Evolutionary conservation across 2,113 vertebrate genomes (phyloP).

Genomic region (Neodontobutis hainanensis): DNA sequence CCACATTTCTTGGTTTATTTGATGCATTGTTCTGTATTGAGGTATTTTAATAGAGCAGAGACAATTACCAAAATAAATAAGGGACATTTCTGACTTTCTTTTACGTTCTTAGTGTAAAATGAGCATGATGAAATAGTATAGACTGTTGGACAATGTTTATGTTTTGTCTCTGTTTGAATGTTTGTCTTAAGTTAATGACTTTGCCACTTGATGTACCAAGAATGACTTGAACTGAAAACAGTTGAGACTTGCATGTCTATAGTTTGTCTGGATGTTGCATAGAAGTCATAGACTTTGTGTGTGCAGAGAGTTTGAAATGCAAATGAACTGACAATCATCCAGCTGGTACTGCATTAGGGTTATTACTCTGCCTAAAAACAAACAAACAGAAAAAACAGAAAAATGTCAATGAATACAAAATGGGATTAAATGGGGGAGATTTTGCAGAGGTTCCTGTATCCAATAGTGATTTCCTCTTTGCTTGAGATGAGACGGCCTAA

Average conservation of each 20-base stretch:
- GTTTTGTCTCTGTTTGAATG: conserved; percentile 17
- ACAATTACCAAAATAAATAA: no score
- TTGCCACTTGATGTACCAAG: conserved; percentile 7
- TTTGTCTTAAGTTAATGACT: conserved; percentile 12
- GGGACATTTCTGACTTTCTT: no score
- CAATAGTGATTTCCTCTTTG: not conserved
- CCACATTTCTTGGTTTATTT: no score
- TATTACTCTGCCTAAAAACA: conserved; percentile 3
- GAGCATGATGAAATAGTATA: no score
- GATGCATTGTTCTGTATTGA: no score
- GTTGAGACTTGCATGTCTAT: not conserved
- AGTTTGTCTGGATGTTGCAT: conserved; percentile 9
- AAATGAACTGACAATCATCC: conserved; percentile 33
- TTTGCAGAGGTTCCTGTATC: not conserved
- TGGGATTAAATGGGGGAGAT: not conserved
- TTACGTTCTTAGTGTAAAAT: no score
- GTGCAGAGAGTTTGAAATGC: conserved; percentile 36
- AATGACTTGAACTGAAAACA: conserved; percentile 2
- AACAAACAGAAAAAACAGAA: conserved; percentile 26
- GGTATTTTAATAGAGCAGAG: no score
- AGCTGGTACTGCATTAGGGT: conserved; percentile 18
- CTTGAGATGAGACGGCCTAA: not conserved
- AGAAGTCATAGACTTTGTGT: no score
- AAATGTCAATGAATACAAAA: no score
- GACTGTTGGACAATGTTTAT: no score